Conservation (phyloP, 2,113 vertebrate species). For the Gadus macrocephalus region DNA sequence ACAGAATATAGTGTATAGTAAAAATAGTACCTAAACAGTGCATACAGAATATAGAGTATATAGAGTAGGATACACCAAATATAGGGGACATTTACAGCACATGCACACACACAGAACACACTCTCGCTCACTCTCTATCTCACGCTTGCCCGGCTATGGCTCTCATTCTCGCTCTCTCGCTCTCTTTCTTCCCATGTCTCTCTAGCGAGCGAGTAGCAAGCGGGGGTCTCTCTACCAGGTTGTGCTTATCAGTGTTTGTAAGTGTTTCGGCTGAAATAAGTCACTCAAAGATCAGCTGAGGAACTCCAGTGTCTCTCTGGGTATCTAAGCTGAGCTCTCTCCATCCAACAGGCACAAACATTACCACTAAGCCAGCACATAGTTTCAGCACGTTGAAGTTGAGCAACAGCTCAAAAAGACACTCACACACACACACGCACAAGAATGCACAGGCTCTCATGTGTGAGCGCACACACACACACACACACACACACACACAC, state of each 20-base stretch:
- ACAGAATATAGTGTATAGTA: too few species aligned
- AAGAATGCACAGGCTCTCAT: background rate
- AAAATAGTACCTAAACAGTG: background rate
- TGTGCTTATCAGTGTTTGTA: slow-evolving; percentile 65
- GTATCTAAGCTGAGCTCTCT: slow-evolving; percentile 37
- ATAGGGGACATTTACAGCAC: background rate
- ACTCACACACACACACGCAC: slow-evolving; percentile 3
- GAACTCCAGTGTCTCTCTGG: slow-evolving; percentile 34
- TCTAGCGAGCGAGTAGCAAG: slow-evolving; percentile 6
- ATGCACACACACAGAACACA: slow-evolving; percentile 1
- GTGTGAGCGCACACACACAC: slow-evolving; percentile 1
- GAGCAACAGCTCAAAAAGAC: slow-evolving; percentile 18
- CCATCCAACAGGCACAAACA: slow-evolving; percentile 19
- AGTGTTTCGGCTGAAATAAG: slow-evolving; percentile 51
- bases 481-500: slow-evolving; percentile 2
- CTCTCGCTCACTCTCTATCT: slow-evolving; percentile 20
- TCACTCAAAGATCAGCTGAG: slow-evolving; percentile 29
- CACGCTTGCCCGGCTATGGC: slow-evolving; percentile 16
- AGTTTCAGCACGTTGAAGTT: slow-evolving; percentile 41
- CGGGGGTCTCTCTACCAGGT: background rate
- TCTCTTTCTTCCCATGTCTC: too few species aligned
- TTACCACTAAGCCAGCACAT: slow-evolving; percentile 18
- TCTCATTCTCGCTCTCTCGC: background rate
- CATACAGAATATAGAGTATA: too few species aligned
- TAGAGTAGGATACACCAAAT: too few species aligned